Base-by-base conservation (phyloP, 2,113 vertebrate genomes). In the Fregetta grallaria region DNA sequence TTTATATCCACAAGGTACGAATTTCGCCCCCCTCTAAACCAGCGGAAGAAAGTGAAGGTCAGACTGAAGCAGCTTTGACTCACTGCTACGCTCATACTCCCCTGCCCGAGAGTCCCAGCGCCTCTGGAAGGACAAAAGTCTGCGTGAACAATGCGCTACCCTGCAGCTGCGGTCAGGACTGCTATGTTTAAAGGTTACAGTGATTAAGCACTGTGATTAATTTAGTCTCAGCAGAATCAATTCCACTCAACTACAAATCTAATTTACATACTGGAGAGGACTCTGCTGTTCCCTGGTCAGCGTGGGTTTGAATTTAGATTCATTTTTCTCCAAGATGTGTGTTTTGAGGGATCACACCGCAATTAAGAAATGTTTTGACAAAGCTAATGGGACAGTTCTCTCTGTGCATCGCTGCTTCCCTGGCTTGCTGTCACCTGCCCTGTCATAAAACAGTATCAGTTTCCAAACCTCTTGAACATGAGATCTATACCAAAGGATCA, bases 151-250 rank as follows among this genome's bases (percentile, higher is more conserved):
- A 77, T 23, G 66, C 50, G 90, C 85, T 84, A 62, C 92, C 95
- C 97, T 14, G 66, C 93, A 96, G 98, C 96, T 96, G 93, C 96
- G 96, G 96, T 95, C 96, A 94, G 95, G 90, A 92, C 92, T 96
- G 95, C 87, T 86, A 3, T 94, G 91, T 94, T 98, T 97, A 98
- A 98, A 98, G 98, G 98, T 98, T 98, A 97, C 95, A 98, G 96
- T 98, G 98, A 99, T 99, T 99, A 99, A 99, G 98, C 95, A 95
- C 97, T 95, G 97, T 98, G 98, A 99, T 99, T 99, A 98, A 99
- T 99, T 99, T 98, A 99, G 98, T 98, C 98, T 98, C 98, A 98
- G 96, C 90, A 98, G 97, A 99, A 99, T 99, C 99, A 98, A 99
- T 99, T 99, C 97, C 98, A 98, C 98, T 99, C 98, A 98, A 98